Conservation (phyloP, 2,113 vertebrate genomes). For the Gallinago paraguaiae region DNA sequence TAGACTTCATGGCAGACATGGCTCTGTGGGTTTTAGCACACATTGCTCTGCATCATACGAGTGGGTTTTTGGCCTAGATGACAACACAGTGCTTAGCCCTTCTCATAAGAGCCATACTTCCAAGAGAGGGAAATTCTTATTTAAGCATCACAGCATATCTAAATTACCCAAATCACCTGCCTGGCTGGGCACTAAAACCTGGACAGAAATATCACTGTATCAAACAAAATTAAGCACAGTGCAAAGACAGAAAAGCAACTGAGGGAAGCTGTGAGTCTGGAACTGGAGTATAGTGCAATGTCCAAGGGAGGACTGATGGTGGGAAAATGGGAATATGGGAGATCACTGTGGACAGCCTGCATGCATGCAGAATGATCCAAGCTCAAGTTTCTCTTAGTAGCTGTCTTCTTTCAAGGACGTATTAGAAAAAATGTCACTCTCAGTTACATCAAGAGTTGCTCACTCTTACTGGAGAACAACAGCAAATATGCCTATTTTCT, state of each 20-base stretch:
- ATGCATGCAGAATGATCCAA: background rate
- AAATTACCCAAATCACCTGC: background rate
- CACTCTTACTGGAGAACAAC: background rate
- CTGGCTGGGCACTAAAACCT: background rate
- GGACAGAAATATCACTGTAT: background rate
- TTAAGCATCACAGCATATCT: background rate
- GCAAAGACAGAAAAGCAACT: background rate
- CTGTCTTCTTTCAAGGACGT: background rate
- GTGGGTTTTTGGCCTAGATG: background rate
- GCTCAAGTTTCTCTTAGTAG: background rate
- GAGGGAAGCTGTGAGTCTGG: background rate
- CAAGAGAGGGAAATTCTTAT: background rate
- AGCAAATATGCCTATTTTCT: background rate
- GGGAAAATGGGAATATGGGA: background rate
- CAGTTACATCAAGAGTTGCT: background rate
- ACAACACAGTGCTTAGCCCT: background rate
- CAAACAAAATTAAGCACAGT: background rate
- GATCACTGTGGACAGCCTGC: background rate
- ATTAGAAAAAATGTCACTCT: background rate
- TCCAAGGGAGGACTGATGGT: background rate
- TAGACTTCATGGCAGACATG: background rate
- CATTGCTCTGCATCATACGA: background rate
- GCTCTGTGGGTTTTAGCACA: background rate
- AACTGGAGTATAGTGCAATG: background rate
- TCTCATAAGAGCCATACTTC: background rate